Evolutionary conservation across 2,888 invertebrate genomes (phyloP).

Genomic region (Tetheella fluctuosa): DNA sequence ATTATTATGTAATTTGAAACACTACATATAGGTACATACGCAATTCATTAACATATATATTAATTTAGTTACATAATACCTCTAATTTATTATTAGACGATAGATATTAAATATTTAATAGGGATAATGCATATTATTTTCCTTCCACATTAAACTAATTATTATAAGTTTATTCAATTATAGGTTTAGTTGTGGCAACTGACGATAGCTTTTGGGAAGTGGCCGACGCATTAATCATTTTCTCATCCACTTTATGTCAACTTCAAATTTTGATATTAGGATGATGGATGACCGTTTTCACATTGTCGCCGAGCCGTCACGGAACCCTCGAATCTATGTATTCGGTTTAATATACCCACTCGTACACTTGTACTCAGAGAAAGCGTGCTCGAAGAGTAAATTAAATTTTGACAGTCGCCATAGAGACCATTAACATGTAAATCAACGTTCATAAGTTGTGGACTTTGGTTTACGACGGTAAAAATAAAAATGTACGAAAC

Average conservation of each 20-base stretch:
- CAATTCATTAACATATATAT: not conserved
- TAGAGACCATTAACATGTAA: slow-evolving; percentile 57
- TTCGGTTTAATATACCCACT: slow-evolving; percentile 1
- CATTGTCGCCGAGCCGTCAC: slow-evolving; percentile 45
- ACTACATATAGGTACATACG: too few relatives aligned
- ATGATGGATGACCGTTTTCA: slow-evolving; percentile 73
- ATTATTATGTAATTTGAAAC: not conserved
- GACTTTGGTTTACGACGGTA: slow-evolving; percentile 60
- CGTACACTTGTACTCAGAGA: slow-evolving; percentile 4
- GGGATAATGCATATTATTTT: slow-evolving; percentile 8
- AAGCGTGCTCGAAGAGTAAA: slow-evolving; percentile 1
- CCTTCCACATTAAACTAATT: slow-evolving; percentile 16
- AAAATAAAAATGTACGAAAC: slow-evolving; percentile 62
- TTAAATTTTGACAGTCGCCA: slow-evolving; percentile 11
- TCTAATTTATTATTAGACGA: not conserved
- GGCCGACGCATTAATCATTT: slow-evolving; percentile 77
- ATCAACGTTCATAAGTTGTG: slow-evolving; percentile 64
- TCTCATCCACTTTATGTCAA: slow-evolving; percentile 81
- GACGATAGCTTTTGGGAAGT: slow-evolving; percentile 57
- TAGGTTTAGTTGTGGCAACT: slow-evolving; percentile 51
- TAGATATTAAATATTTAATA: too few relatives aligned
- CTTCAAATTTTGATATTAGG: slow-evolving; percentile 78
- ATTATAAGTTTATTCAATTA: slow-evolving; percentile 53
- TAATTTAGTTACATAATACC: not conserved
- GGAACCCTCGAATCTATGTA: slow-evolving; percentile 37